These are phyloP conservation scores for Gallinago paraguaiae DNA, from an alignment of 2,113 vertebrate genomes.

Conservation along the genomic window DNA sequence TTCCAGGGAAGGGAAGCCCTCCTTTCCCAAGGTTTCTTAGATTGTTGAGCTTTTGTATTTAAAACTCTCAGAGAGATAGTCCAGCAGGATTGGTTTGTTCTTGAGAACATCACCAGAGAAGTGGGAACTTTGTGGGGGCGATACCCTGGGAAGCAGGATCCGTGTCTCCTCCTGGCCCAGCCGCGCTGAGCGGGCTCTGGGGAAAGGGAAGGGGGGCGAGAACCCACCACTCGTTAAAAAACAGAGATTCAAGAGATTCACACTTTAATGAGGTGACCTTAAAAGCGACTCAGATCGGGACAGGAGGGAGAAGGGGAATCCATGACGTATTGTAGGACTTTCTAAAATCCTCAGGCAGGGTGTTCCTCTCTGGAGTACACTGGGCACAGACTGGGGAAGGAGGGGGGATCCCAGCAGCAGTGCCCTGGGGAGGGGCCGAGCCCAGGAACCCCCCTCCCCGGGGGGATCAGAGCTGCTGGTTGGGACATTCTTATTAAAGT, in stretches of 20 bases:
- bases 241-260: not conserved
- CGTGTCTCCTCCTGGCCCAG: not conserved
- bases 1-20: not conserved
- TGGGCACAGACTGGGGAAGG: not conserved
- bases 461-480: not conserved
- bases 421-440: fast-evolving
- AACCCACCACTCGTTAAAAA: not conserved
- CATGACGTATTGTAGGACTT: not conserved
- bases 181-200: not conserved
- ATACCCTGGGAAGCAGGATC: not conserved
- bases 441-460: fast-evolving
- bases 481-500: not conserved
- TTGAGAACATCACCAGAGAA: not conserved
- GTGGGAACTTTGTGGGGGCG: not conserved
- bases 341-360: constrained; percentile 42
- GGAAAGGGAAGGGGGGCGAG: not conserved
- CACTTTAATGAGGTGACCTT: not conserved
- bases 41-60: not conserved
- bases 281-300: not conserved
- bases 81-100: not conserved
- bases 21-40: not conserved
- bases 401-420: not conserved
- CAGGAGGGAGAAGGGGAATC: constrained; percentile 7
- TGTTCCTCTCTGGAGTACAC: constrained; percentile 3
- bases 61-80: not conserved